Base-by-base conservation (phyloP, 2,888 invertebrate genomes). In the Dorcus hopei region DNA sequence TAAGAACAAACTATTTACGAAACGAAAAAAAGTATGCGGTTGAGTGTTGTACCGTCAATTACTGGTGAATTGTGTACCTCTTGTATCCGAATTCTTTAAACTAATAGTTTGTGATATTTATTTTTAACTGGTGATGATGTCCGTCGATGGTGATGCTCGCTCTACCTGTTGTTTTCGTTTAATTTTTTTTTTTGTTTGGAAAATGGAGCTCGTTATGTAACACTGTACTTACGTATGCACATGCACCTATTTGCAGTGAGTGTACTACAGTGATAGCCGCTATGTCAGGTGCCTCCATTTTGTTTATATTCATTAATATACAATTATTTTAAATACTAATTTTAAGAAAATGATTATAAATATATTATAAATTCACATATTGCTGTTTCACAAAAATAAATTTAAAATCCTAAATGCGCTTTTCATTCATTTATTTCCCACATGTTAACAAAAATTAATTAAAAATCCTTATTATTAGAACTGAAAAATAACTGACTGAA, bases 371-470 rank as follows among this genome's bases (percentile, higher is more conserved):
- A 76, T 73, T 75, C 74, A 75, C 74, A 75, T 76, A 76, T 76
- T 76, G 76, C 76, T 77, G 77, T 77, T 77, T 77, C 75, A 76
- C 74, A 76, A 77, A 77, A 77, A 76, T 76, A 77, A 75, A 76
- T 67, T 66, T 70, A 70, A 72, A 72, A 68, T 62, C 58, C 42
- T 54, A 55, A 57, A 56, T 53, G 38, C 40, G 45, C 42, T 47
- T 33, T 11, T 52, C 52, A 55, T 58, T 49, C 19, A 51, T 19
- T 19, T 43, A 7, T 19, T 7, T 11, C 33, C 42, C 53, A 53
- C 39, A 23, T 53, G 26, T 42, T 23, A 14, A 14, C 26, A 16
- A 26, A 33, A 33, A 6, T 6, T 33, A 33, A 0, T 33, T 33
- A 33, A 33, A 33, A 33, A 33, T 33, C 3, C 6, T 19, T 19